These are phyloP conservation scores for Autographa gamma DNA, from an alignment of 2,888 invertebrate genomes.

Conservation along the genomic window DNA sequence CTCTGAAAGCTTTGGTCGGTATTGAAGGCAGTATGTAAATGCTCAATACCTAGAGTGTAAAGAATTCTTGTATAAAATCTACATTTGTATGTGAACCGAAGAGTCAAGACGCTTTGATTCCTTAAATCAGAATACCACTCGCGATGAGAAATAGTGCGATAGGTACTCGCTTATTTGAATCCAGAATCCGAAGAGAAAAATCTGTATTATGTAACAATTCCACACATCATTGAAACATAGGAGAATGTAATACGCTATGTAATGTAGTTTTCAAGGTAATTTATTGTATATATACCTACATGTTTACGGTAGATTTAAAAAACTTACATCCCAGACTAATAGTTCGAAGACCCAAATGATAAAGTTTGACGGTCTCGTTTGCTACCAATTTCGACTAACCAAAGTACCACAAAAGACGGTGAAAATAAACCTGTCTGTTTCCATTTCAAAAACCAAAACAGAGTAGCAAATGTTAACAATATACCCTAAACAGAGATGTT, in stretches of 20 bases:
- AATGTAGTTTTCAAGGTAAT: too few species aligned
- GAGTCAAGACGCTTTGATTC: slow-evolving; percentile 3
- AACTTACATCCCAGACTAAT: too few species aligned
- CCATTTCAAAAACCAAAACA: slow-evolving; percentile 16
- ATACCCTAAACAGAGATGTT: slow-evolving; percentile 26
- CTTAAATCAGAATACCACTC: not conserved
- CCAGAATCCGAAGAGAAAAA: not conserved
- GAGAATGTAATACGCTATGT: too few species aligned
- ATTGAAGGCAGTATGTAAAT: not conserved
- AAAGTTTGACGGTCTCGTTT: too few species aligned
- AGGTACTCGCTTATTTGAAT: not conserved
- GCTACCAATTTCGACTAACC: too few species aligned
- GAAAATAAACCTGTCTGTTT: not conserved
- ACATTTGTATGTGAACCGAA: not conserved
- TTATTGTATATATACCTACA: too few species aligned
- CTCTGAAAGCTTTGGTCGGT: not conserved
- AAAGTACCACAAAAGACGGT: not conserved
- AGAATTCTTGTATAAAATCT: not conserved
- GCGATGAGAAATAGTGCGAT: slow-evolving; percentile 4
- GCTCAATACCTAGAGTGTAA: not conserved
- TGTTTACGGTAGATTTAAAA: too few species aligned
- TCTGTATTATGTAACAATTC: not conserved
- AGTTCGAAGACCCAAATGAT: too few species aligned
- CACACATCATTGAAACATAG: too few species aligned
- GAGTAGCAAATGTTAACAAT: slow-evolving; percentile 27